Evolutionary conservation across 2,113 vertebrate genomes (phyloP).

Genomic region (Cranoglanis bouderius): DNA sequence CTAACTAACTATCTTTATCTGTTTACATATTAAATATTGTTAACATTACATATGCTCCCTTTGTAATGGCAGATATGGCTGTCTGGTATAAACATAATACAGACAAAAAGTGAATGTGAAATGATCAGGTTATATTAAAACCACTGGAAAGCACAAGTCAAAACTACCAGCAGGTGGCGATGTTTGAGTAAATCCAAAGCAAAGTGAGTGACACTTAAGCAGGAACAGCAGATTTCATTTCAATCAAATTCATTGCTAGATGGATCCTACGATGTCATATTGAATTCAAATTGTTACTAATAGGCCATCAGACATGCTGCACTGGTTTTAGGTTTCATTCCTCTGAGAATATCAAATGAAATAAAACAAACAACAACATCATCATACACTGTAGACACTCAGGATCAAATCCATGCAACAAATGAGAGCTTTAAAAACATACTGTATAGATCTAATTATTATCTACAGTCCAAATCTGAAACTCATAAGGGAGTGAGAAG

Average conservation of each 20-base stretch:
- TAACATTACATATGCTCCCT: neutral
- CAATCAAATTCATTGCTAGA: neutral
- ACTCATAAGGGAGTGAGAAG: neutral
- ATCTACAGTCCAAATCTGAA: neutral
- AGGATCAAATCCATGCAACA: neutral
- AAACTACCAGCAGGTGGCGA: slow-evolving; percentile 49
- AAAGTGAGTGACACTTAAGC: neutral
- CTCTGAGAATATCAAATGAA: neutral
- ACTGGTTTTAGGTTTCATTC: neutral
- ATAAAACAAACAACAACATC: neutral
- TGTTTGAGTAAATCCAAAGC: slow-evolving; percentile 24
- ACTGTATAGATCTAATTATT: neutral
- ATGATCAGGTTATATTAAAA: neutral
- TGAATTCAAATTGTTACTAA: neutral
- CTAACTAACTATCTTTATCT: too few relatives aligned
- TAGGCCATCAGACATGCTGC: neutral
- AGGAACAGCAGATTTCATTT: neutral
- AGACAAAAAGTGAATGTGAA: neutral
- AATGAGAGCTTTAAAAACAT: neutral
- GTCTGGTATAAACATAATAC: neutral
- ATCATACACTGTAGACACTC: neutral
- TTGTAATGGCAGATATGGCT: neutral
- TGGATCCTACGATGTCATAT: neutral
- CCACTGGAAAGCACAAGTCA: neutral
- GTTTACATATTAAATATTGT: neutral